A percentile compares a stretch with the other conserved stretches of the same genome.
Conservation (phyloP, 2,797 vertebrate genomes). For the Pantherophis alleghaniensis region DNA sequence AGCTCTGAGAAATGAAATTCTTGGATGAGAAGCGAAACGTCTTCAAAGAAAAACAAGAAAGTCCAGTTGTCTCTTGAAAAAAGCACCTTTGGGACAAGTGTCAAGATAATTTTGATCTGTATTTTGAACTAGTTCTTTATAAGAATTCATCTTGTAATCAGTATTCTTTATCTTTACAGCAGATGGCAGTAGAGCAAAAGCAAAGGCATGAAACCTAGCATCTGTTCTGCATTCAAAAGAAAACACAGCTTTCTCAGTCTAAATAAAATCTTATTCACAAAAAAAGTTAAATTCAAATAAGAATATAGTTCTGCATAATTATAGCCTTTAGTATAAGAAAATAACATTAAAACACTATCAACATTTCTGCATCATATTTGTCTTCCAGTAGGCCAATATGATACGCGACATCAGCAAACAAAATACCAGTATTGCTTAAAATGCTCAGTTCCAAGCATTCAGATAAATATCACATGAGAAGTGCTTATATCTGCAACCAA, state of each 20-base stretch:
- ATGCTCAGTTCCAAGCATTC: not conserved
- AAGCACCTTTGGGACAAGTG: no score
- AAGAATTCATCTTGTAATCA: not conserved
- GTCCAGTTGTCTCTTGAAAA: no score
- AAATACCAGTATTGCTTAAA: not conserved
- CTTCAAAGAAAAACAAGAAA: no score
- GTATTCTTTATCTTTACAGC: not conserved
- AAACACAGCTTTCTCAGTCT: not conserved
- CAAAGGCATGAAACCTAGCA: rapidly evolving
- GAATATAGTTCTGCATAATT: not conserved
- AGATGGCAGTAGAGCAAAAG: slow-evolving; percentile 37
- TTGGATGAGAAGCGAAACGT: no score
- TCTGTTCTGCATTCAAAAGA: not conserved
- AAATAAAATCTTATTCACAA: not conserved
- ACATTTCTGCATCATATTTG: not conserved
- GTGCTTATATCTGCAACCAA: not conserved
- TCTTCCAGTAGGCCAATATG: not conserved
- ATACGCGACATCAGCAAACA: not conserved
- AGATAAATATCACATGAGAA: not conserved
- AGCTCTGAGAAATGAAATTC: no score
- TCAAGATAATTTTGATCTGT: no score
- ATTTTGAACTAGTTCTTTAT: not conserved
- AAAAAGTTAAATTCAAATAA: not conserved
- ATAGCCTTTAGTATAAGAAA: not conserved
- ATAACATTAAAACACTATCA: not conserved